Evolutionary conservation across 2,113 vertebrate species (phyloP).

Genomic region (Cololabis saira): DNA sequence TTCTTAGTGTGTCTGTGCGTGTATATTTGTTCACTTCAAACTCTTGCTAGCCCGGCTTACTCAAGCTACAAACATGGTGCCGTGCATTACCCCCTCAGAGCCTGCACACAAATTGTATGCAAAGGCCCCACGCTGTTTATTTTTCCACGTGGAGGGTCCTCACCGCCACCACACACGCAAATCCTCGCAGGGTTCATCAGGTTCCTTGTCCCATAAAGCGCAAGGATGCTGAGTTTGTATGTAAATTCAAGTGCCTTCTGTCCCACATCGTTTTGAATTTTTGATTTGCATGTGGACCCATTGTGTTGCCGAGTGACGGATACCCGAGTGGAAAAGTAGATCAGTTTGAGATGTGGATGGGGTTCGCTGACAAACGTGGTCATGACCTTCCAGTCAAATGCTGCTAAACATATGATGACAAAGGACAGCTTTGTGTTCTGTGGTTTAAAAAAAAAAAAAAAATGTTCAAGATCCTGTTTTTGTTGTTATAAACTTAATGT

Average conservation of each 20-base stretch:
- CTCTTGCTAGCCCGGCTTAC: not conserved
- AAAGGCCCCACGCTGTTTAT: conserved; percentile 46
- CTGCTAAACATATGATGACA: conserved; percentile 27
- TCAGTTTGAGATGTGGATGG: conserved; percentile 16
- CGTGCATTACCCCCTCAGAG: conserved; percentile 21
- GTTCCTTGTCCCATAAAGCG: conserved; percentile 31
- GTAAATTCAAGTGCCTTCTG: conserved; percentile 80
- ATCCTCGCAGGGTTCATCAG: conserved; percentile 41
- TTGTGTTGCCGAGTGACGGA: conserved; percentile 14
- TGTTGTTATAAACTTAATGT: conserved; percentile 8
- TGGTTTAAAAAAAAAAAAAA: not conserved
- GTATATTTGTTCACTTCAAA: conserved; percentile 31
- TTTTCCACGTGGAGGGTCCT: conserved; percentile 31
- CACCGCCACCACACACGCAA: conserved; percentile 49
- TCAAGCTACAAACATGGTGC: conserved; percentile 27
- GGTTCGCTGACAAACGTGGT: conserved; percentile 16
- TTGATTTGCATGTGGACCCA: conserved; percentile 69
- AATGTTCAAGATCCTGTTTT: not conserved
- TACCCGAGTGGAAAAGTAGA: not conserved
- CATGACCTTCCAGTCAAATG: conserved; percentile 20
- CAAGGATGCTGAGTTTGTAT: conserved; percentile 64
- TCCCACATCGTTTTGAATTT: conserved; percentile 74
- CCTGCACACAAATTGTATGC: conserved; percentile 67
- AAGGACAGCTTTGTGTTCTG: conserved; percentile 22
- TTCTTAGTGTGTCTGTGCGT: conserved; percentile 19